Evolutionary conservation across 2,888 invertebrate species (phyloP), one percentile per base, ranked within the genome.

Genomic region (Ormia ochracea): DNA sequence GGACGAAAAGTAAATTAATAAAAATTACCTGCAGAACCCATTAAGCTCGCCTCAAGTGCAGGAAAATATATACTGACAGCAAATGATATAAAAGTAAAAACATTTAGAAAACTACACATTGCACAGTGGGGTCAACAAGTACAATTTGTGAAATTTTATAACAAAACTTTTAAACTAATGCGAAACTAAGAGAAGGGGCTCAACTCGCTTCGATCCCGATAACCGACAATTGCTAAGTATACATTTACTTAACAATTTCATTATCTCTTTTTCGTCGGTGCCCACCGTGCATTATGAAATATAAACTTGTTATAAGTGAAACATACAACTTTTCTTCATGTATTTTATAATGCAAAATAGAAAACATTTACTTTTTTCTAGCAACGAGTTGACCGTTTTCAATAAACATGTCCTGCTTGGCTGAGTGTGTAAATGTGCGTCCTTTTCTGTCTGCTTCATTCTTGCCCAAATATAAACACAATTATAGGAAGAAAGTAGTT

Each of bases 1-100:
- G 80, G 76, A 80, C n/a, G 78, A 84, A 81, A 82, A 82, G 43
- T 54, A 74, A 82, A 52, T 54, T 59, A 81, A 70, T 63, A 73
- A 74, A 61, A 76, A 74, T 68, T 61, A 73, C 54, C 52, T 72
- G 50, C 56, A 63, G 36, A 68, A 73, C 38, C 28, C 43, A 14
- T 33, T 31, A 56, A 48, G n/a, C 33, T 28, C 21, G 19, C 23
- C 48, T 36, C 52, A 43, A 56, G n/a, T 33, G 45, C 56, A 72
- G 7, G 31, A 61, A 54, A 1, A 50, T 23, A 52, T 14, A 23
- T 65, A 7, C 3, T 23, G 54, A 50, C 56, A 65, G 38, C 31
- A 28, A 33, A 43, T 21, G 61, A 19, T 23, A 21, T 31, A 72
- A 72, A 72, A 12, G 38, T 61, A 72, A 59, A 77, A 59, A 59